These are phyloP conservation scores for Cheilosia scutellata DNA, from an alignment of 2,888 invertebrate genomes.

Conservation along the genomic window DNA sequence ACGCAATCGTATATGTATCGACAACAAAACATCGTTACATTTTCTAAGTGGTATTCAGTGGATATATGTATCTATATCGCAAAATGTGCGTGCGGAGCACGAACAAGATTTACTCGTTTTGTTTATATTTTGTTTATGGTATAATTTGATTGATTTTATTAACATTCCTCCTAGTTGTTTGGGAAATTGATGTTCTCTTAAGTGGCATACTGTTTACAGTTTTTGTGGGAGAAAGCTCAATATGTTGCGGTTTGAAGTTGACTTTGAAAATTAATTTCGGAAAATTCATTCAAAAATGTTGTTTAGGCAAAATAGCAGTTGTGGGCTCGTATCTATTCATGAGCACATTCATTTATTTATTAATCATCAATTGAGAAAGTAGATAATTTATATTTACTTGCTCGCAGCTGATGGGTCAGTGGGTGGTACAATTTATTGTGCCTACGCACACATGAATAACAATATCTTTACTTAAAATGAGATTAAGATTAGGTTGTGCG, in stretches of 20 bases:
- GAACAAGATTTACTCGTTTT: conserved; percentile 25
- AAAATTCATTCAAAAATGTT: background rate
- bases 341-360: background rate
- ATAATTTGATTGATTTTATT: conserved; percentile 49
- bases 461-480: background rate
- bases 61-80: background rate
- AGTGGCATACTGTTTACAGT: background rate
- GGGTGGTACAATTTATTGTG: background rate
- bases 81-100: conserved; percentile 36
- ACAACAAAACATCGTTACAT: conserved; percentile 11
- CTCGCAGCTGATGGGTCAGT: background rate
- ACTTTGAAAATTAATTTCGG: background rate
- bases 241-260: background rate
- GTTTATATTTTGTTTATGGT: conserved; percentile 9
- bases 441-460: background rate
- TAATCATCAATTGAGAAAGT: background rate
- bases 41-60: conserved; percentile 23
- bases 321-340: background rate
- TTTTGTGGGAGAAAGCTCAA: background rate
- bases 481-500: too few relatives aligned
- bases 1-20: conserved; percentile 42
- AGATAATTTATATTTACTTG: background rate
- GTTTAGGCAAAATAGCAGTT: background rate
- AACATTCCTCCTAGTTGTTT: conserved; percentile 3
- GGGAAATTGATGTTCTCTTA: background rate